Percentiles rank a stretch among this genome's conserved stretches.
These are phyloP conservation scores for Andricus grossulariae DNA, from an alignment of 1,140 invertebrate genomes.

Conservation along the genomic window DNA sequence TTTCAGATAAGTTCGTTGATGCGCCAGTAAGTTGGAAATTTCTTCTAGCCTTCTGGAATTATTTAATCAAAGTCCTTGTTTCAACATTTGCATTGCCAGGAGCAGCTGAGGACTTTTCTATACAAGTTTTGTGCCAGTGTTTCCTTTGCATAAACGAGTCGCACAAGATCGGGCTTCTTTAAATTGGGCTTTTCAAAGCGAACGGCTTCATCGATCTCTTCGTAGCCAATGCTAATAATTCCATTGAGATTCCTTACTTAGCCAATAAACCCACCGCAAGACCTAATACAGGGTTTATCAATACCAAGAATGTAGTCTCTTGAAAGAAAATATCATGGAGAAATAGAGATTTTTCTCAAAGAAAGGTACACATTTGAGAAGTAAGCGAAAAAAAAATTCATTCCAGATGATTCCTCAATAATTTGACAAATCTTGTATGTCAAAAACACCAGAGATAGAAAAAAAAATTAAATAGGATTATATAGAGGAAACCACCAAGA, in stretches of 20 bases:
- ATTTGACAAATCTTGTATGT: too few species aligned
- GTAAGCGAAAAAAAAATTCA: too few species aligned
- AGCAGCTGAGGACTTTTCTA: conserved; percentile 3
- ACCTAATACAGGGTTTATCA: neutral
- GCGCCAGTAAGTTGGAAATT: neutral
- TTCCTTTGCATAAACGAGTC: conserved; percentile 5
- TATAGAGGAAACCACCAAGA: too few species aligned
- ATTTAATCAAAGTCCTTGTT: neutral
- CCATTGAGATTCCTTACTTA: conserved; percentile 22
- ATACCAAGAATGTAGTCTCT: neutral
- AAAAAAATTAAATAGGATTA: too few species aligned
- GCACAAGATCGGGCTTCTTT: neutral
- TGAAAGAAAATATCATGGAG: neutral
- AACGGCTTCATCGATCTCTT: conserved; percentile 28
- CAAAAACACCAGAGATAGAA: too few species aligned
- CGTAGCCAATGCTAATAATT: conserved; percentile 16
- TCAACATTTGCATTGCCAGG: conserved; percentile 4
- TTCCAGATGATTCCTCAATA: too few species aligned
- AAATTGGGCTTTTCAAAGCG: conserved; percentile 12
- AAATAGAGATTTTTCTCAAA: neutral
- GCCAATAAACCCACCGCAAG: neutral
- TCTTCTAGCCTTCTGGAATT: neutral
- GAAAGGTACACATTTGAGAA: neutral
- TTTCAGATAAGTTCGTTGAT: neutral
- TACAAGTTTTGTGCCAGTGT: neutral